These are phyloP conservation scores for Mormyrus iriodes DNA, from an alignment of 2,113 vertebrate genomes.

Conservation along the genomic window DNA sequence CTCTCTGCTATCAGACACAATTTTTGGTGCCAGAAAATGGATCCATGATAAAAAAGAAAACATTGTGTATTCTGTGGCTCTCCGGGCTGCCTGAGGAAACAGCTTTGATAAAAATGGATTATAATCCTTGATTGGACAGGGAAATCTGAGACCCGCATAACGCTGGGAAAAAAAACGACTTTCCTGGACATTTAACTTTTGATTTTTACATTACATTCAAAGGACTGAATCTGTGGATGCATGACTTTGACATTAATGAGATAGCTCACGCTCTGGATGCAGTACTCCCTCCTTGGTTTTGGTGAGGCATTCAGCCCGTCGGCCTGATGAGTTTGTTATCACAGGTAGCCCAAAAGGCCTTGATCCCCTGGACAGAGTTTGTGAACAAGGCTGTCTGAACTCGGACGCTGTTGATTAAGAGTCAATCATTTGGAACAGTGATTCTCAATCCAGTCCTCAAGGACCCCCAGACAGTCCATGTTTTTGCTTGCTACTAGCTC, in stretches of 20 bases:
- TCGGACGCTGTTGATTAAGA: background rate
- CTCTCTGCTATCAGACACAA: slow-evolving; percentile 67
- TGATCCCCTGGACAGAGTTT: background rate
- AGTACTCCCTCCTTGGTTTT: background rate
- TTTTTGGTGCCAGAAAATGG: slow-evolving; percentile 72
- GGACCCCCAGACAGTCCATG: background rate
- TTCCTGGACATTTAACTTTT: slow-evolving; percentile 16
- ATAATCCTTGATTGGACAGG: slow-evolving; percentile 54
- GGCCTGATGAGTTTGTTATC: background rate
- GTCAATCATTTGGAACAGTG: background rate
- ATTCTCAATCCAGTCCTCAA: background rate
- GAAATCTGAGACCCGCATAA: slow-evolving; percentile 27
- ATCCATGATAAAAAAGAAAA: slow-evolving; percentile 61
- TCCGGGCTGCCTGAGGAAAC: slow-evolving; percentile 63
- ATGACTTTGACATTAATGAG: slow-evolving; percentile 1
- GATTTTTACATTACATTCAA: slow-evolving; percentile 16
- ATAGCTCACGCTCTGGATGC: background rate
- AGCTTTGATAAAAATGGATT: slow-evolving; percentile 73
- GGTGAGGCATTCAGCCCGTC: background rate
- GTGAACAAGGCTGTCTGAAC: background rate
- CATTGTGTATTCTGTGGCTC: slow-evolving; percentile 63
- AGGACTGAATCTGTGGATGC: background rate
- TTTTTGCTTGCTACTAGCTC: background rate
- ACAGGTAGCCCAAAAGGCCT: background rate
- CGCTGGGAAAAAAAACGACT: slow-evolving; percentile 17